Conservation (phyloP, 2,888 invertebrate genomes). For the Doris montereyensis region DNA sequence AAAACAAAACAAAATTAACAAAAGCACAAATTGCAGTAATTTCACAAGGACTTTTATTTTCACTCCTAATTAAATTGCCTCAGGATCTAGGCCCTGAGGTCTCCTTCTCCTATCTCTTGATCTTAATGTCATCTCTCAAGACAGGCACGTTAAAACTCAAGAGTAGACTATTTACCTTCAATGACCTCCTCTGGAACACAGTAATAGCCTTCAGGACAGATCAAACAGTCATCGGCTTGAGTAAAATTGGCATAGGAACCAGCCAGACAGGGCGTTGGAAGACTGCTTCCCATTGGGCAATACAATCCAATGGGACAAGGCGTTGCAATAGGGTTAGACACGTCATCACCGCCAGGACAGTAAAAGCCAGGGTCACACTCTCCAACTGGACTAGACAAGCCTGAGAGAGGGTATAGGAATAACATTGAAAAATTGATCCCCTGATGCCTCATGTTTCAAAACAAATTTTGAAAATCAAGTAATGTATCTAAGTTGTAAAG, state of each 20-base stretch:
- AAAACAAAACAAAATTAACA: too few species aligned
- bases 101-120: neutral
- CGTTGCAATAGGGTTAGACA: slow-evolving; percentile 62
- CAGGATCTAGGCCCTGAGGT: too few species aligned
- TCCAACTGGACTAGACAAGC: slow-evolving; percentile 58
- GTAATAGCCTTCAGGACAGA: slow-evolving; percentile 67
- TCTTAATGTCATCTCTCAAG: neutral
- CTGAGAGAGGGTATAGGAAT: slow-evolving; percentile 45
- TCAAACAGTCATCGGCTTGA: slow-evolving; percentile 60
- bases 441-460: too few species aligned
- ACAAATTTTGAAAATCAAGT: too few species aligned
- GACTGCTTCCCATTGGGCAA: slow-evolving; percentile 63
- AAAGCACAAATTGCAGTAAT: too few species aligned
- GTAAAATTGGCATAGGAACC: slow-evolving; percentile 68
- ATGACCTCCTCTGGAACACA: slow-evolving; percentile 69
- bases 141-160: neutral
- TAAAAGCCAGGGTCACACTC: slow-evolving; percentile 69
- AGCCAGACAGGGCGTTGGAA: slow-evolving; percentile 64
- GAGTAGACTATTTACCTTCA: slow-evolving; percentile 56
- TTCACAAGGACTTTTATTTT: too few species aligned
- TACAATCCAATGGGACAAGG: slow-evolving; percentile 69
- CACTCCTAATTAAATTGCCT: too few species aligned
- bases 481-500: too few species aligned
- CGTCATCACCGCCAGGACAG: slow-evolving; percentile 65
- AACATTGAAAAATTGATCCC: neutral